phyloP scores from a whole-genome alignment of 2,797 vertebrate species.

The Crocidura indochinensis region DNA sequence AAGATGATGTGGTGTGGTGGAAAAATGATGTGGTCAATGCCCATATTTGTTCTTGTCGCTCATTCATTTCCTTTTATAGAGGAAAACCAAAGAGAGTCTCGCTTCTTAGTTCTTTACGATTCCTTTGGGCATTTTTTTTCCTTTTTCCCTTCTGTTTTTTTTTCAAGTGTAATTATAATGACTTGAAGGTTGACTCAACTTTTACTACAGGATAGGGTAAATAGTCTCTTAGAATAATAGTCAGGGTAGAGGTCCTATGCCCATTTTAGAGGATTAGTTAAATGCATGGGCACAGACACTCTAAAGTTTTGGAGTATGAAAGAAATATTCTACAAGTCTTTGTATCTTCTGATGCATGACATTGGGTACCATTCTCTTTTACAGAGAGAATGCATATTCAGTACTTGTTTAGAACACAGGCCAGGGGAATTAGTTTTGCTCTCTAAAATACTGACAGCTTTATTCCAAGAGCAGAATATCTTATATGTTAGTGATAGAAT shows the following conservation, averaged over 20 bases:
- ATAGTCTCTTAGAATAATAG: neutral
- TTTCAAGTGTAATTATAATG: conserved; percentile 52
- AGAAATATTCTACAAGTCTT: conserved; percentile 48
- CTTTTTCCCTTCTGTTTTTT: conserved; percentile 1
- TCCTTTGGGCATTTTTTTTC: conserved; percentile 58
- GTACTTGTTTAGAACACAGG: conserved; percentile 25
- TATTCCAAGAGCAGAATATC: neutral
- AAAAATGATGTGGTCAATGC: conserved; percentile 71
- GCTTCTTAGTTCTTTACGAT: conserved; percentile 53
- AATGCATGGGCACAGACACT: neutral
- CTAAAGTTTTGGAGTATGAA: conserved; percentile 1
- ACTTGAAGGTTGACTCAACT: conserved; percentile 9
- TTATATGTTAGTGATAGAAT: neutral
- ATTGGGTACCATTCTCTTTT: neutral
- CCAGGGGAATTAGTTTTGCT: conserved; percentile 57
- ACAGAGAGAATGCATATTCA: neutral
- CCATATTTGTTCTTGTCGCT: conserved; percentile 73
- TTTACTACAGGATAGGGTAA: conserved; percentile 31
- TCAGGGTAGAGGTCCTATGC: neutral
- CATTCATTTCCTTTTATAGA: conserved; percentile 82
- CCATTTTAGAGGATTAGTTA: conserved; percentile 53
- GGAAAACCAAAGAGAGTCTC: conserved; percentile 61
- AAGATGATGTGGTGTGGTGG: conserved; percentile 69
- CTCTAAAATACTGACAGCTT: conserved; percentile 42
- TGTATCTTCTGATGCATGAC: conserved; percentile 29